Percentiles rank a stretch among this genome's conserved stretches.
Evolutionary conservation across 2,888 invertebrate species (phyloP).

Genomic region (Spisula subtruncata): DNA sequence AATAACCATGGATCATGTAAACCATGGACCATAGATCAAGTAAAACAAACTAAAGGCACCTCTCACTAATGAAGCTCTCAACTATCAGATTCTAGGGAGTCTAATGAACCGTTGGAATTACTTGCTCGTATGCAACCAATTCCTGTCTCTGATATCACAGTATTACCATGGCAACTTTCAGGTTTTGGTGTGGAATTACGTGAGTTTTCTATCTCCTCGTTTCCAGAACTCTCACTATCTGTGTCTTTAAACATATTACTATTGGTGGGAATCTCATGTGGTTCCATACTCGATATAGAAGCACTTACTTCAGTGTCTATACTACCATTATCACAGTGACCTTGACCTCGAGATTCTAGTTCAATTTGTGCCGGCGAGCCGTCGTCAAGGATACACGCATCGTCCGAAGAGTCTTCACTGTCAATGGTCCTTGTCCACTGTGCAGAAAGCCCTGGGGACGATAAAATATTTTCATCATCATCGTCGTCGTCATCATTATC

Average conservation of each 20-base stretch:
- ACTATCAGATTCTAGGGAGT: slow-evolving; percentile 59
- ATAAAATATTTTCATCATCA: slow-evolving; percentile 69
- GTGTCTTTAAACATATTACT: slow-evolving; percentile 19
- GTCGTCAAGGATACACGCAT: slow-evolving; percentile 55
- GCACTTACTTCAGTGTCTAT: slow-evolving; percentile 67
- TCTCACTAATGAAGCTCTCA: slow-evolving; percentile 42
- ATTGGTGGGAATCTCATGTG: slow-evolving; percentile 48
- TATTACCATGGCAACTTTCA: slow-evolving; percentile 40
- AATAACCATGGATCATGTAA: no score
- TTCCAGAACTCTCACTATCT: slow-evolving; percentile 46
- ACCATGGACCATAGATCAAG: not conserved
- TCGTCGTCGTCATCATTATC: slow-evolving; percentile 48
- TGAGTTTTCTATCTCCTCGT: slow-evolving; percentile 40
- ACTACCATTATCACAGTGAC: slow-evolving; percentile 63
- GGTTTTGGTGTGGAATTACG: slow-evolving; percentile 63
- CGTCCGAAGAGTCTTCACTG: slow-evolving; percentile 63
- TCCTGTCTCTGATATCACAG: slow-evolving; percentile 54
- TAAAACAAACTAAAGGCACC: not conserved
- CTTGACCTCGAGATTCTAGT: slow-evolving; percentile 19
- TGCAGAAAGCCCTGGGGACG: slow-evolving; percentile 57
- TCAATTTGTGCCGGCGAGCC: not conserved
- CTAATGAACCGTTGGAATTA: slow-evolving; percentile 54
- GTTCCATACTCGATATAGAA: slow-evolving; percentile 63
- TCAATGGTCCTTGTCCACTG: slow-evolving; percentile 53
- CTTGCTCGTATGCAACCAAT: not conserved